Evolutionary conservation across 2,113 vertebrate species (phyloP).

Genomic region (Choloepus hoffmanni): DNA sequence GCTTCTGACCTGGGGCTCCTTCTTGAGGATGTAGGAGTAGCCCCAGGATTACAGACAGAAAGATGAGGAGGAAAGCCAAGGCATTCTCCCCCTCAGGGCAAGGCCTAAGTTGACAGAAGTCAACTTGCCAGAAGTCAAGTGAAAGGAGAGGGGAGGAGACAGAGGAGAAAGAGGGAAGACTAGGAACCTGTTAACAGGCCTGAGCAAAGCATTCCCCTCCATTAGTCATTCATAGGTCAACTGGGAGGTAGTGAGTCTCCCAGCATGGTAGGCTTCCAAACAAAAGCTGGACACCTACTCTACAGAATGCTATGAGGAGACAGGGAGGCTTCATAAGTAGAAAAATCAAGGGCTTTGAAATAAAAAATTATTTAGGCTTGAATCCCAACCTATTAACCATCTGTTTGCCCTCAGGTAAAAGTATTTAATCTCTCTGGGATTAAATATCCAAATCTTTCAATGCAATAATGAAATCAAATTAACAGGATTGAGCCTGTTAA

Average conservation of each 20-base stretch:
- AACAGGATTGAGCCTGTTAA: not conserved
- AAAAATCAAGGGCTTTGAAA: not conserved
- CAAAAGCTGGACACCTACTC: not conserved
- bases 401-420: constrained; percentile 25
- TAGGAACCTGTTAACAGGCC: not conserved
- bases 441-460: not conserved
- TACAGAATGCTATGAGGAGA: not conserved
- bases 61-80: not conserved
- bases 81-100: not conserved
- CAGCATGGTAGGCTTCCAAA: not conserved
- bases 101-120: not conserved
- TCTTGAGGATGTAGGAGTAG: not conserved
- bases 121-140: not conserved
- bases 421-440: not conserved
- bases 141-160: not conserved
- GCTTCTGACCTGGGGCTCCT: not conserved
- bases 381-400: not conserved
- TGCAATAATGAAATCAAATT: not conserved
- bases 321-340: not conserved
- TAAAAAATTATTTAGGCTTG: not conserved
- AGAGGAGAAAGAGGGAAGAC: not conserved
- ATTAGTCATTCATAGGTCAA: not conserved
- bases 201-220: not conserved
- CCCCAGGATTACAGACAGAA: not conserved
- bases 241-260: not conserved